These are phyloP conservation scores for Pollenia labialis DNA, from an alignment of 2,888 invertebrate genomes.

Conservation along the genomic window DNA sequence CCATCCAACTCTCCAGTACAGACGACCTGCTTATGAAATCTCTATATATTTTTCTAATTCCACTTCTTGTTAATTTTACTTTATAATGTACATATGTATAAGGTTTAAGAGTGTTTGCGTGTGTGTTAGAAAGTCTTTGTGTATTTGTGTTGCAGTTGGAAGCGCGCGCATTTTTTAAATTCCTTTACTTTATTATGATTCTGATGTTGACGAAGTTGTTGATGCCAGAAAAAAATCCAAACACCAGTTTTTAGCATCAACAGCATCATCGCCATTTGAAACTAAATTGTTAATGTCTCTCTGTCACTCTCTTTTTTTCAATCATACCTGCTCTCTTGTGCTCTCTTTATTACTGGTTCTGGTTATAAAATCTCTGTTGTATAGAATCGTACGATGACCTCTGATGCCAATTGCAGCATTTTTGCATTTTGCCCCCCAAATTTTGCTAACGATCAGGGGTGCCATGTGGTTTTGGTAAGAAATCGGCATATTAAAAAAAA, in stretches of 20 bases:
- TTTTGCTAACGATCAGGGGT: constrained; percentile 25
- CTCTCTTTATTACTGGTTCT: constrained; percentile 12
- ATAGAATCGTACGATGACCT: constrained; percentile 72
- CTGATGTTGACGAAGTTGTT: constrained; percentile 26
- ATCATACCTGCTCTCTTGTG: constrained; percentile 8
- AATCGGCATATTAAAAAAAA: too few relatives aligned
- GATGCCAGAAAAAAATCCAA: constrained; percentile 33
- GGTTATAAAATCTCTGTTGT: constrained; percentile 56
- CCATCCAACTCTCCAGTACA: neutral
- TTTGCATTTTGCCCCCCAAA: constrained; percentile 40
- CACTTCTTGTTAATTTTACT: constrained; percentile 21
- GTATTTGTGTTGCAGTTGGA: constrained; percentile 48
- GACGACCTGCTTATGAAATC: neutral
- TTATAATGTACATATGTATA: neutral
- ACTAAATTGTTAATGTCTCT: constrained; percentile 33
- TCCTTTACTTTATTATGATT: constrained; percentile 66
- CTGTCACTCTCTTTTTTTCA: constrained; percentile 23
- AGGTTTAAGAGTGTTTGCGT: neutral
- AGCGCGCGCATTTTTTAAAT: constrained; percentile 73
- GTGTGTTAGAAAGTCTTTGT: neutral
- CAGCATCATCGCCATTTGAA: constrained; percentile 47
- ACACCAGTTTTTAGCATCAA: constrained; percentile 38
- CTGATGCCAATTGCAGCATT: constrained; percentile 72
- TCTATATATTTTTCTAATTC: constrained; percentile 7
- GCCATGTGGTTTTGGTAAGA: too few relatives aligned